These are phyloP conservation scores for Smithornis capensis DNA, from an alignment of 2,113 vertebrate species.

Conservation along the genomic window DNA sequence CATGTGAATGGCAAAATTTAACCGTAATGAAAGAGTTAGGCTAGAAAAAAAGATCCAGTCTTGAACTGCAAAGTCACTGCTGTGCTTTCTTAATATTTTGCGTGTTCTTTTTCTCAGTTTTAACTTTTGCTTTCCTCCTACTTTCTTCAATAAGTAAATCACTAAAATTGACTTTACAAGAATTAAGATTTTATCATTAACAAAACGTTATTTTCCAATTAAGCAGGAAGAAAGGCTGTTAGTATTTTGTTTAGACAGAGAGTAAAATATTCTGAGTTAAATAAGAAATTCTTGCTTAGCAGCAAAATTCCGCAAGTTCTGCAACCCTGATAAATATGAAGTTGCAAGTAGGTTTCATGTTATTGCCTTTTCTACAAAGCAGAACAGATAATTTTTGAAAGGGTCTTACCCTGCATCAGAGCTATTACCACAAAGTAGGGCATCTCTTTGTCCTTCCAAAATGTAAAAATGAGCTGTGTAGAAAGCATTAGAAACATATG, in stretches of 20 bases:
- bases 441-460: conserved; percentile 81
- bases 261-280: not conserved
- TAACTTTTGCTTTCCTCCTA: not conserved
- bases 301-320: not conserved
- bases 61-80: not conserved
- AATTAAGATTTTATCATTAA: not conserved
- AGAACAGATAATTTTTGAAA: not conserved
- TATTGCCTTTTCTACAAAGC: not conserved
- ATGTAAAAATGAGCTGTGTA: conserved; percentile 79
- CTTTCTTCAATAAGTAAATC: not conserved
- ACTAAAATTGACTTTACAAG: not conserved
- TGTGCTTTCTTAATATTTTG: not conserved
- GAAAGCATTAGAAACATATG: conserved; percentile 38
- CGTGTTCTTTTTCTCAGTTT: not conserved
- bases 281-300: not conserved
- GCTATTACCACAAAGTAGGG: conserved; percentile 89
- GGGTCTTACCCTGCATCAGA: conserved; percentile 88
- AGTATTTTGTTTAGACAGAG: not conserved
- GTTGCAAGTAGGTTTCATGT: not conserved
- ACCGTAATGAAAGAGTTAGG: not conserved
- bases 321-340: not conserved
- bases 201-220: not conserved
- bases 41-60: not conserved
- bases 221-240: not conserved
- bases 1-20: not conserved